These are phyloP conservation scores for Nothoprocta perdicaria DNA, from an alignment of 2,113 vertebrate species.

Conservation along the genomic window DNA sequence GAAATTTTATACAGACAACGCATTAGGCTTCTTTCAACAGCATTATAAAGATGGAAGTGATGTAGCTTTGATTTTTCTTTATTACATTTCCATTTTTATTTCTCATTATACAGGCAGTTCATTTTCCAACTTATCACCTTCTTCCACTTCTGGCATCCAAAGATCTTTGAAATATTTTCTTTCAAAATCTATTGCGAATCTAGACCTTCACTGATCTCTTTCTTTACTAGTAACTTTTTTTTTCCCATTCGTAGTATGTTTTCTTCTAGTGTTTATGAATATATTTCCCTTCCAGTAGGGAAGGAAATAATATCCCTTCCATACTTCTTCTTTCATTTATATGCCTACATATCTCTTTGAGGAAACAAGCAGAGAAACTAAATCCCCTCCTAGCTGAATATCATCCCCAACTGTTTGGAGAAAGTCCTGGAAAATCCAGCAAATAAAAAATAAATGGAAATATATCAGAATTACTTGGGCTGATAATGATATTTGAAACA, in stretches of 20 bases:
- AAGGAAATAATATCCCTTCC: neutral
- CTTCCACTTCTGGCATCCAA: neutral
- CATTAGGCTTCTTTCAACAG: neutral
- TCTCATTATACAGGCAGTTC: accelerated
- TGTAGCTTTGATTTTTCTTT: neutral
- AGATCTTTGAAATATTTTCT: neutral
- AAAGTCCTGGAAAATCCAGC: neutral
- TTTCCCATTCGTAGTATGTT: neutral
- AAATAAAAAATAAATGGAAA: neutral
- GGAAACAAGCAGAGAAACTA: neutral
- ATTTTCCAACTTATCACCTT: neutral
- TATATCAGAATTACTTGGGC: neutral
- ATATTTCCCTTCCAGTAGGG: neutral
- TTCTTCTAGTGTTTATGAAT: neutral
- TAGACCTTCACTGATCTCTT: neutral
- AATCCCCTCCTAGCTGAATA: accelerated
- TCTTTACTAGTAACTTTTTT: neutral
- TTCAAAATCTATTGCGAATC: neutral
- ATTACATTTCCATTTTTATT: neutral
- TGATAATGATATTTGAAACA: neutral
- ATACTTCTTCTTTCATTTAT: neutral
- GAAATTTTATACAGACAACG: neutral
- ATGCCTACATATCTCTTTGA: neutral
- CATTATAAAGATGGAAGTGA: neutral
- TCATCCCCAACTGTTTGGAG: neutral